Conservation (phyloP, 1,140 invertebrate genomes). For the Leptoteleia sp. region DNA sequence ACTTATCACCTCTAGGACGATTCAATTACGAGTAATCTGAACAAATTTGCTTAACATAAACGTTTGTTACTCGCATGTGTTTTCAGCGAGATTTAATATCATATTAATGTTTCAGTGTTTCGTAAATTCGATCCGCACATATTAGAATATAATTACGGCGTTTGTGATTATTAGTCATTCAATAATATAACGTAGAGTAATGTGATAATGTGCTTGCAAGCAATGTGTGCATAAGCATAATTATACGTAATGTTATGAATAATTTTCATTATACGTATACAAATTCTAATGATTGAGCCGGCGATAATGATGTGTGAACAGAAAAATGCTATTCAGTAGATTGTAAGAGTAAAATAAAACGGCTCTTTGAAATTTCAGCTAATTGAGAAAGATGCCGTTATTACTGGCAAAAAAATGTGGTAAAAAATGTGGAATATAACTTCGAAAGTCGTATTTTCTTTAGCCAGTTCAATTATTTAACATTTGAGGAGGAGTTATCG, state of each 20-base stretch:
- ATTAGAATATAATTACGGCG: conserved; percentile 31
- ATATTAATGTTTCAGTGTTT: conserved; percentile 28
- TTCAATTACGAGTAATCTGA: conserved; percentile 14
- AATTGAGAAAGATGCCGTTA: too few species aligned
- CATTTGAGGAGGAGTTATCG: too few species aligned
- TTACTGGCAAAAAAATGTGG: too few species aligned
- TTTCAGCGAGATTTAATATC: conserved; percentile 21
- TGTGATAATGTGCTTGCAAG: conserved; percentile 13
- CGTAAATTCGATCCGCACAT: conserved; percentile 26
- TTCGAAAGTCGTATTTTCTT: too few species aligned
- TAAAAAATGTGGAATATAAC: too few species aligned
- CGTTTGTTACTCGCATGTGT: conserved; percentile 6
- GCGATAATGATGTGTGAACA: neutral
- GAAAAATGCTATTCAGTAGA: too few species aligned
- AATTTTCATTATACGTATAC: conserved; percentile 14
- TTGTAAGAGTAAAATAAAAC: too few species aligned
- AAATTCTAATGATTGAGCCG: conserved; percentile 7
- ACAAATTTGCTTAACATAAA: conserved; percentile 4
- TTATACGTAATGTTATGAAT: conserved; percentile 7
- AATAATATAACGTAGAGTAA: conserved; percentile 24
- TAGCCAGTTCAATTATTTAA: too few species aligned
- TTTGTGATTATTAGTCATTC: conserved; percentile 31
- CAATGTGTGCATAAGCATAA: conserved; percentile 13
- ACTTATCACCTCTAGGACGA: neutral
- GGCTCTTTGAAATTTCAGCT: too few species aligned